Base-by-base conservation (phyloP, 2,797 vertebrate genomes). In the Anableps anableps region DNA sequence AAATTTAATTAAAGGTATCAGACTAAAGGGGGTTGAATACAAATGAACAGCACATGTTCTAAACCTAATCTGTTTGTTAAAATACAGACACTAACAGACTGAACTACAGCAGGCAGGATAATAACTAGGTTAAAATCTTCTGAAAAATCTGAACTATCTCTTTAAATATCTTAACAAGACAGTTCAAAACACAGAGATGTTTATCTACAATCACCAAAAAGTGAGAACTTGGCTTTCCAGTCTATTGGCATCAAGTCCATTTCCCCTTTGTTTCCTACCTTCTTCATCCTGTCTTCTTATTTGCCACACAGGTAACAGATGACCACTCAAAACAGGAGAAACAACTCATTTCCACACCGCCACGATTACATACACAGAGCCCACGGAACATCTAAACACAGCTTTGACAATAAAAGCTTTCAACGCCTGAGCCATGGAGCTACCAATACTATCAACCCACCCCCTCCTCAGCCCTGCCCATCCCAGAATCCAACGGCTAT, bases 401-500 rank as follows among this genome's bases (percentile, higher is more conserved):
- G 66, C 66, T 43, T 70, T 43, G 36, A 85, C 41, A 4, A 82
- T 82, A 53, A 66, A 76, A 58, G 75, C 78, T 83, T 76, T 83
- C 51, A 81, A 38, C 31, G 3, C 78, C 64, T 14, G 36, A 64
- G 48, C 79, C 81, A 64, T 58, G 41, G 74, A 74, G 5, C 45
- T 77, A 50, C 51, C 62, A 8, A 13, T 2, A 58, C 70, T 47
- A 50, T 36, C 80, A 72, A 70, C 66, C 66, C 26, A 70, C 26
- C 72, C 17, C 68, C 70, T n/a, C 72, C 43, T n/a, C 62, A 23
- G 5, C 48, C 53, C 78, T 26, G 64, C 36, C 66, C n/a, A 47
- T 51, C 83, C 90, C 75, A 88, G 66, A 89, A 89, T 79, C 64
- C 60, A 76, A n/a, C 31, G 55, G 68, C 84, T 80, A 71, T 53